phyloP scores from a whole-genome alignment of 2,888 invertebrate genomes.

The Phania funesta region DNA sequence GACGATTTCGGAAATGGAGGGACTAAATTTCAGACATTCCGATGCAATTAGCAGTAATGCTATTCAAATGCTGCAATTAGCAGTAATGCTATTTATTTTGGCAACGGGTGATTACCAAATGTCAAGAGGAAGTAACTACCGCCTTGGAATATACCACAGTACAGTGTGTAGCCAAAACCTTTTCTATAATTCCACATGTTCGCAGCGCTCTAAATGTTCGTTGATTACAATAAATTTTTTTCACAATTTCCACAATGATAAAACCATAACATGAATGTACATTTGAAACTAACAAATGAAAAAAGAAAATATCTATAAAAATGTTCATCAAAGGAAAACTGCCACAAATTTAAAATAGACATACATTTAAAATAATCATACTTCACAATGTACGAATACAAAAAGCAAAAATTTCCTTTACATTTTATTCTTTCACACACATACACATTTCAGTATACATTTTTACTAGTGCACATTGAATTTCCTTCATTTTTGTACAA shows the following conservation, averaged over 20 bases:
- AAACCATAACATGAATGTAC: not conserved
- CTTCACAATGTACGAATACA: slow-evolving; percentile 18
- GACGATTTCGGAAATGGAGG: no score
- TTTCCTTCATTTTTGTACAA: slow-evolving; percentile 21
- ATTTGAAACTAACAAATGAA: slow-evolving; percentile 8
- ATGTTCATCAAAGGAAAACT: slow-evolving; percentile 43
- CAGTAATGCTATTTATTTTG: no score
- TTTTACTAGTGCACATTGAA: slow-evolving; percentile 26
- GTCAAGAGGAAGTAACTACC: no score
- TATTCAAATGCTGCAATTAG: no score
- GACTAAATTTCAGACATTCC: no score
- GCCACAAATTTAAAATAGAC: slow-evolving; percentile 46
- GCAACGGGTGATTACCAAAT: no score
- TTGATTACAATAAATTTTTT: not conserved
- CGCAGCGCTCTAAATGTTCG: slow-evolving; percentile 1
- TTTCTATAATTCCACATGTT: not conserved
- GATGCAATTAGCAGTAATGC: no score
- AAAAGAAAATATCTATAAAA: slow-evolving; percentile 20
- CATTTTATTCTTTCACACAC: not conserved
- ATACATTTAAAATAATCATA: slow-evolving; percentile 30
- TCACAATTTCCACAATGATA: not conserved
- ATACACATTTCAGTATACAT: not conserved
- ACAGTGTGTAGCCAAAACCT: no score
- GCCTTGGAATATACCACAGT: no score
- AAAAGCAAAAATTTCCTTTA: slow-evolving; percentile 21